Evolutionary conservation across 2,113 vertebrate genomes (phyloP), one percentile per base, ranked within the genome.

Genomic region (Gasterosteus nipponicus): DNA sequence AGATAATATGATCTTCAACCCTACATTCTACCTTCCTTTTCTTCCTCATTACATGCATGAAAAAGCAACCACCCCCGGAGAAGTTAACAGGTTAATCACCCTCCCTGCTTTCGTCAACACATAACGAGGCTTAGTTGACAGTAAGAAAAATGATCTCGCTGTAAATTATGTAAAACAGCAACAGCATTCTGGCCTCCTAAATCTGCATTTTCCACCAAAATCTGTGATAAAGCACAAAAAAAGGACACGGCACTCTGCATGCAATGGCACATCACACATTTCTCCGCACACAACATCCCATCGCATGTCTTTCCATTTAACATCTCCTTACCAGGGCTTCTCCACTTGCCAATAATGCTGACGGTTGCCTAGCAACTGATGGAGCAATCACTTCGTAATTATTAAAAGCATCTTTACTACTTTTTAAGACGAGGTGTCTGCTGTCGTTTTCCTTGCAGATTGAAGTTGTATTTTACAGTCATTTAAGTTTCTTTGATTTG

Each of bases 301-400:
- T 57, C 58, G 60, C 74, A 81, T 26, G 68, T 81, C 62, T 85
- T 63, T 59, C 62, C 67, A 60, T 78, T 61, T 66, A 26, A 62
- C 3, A 80, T 85, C 73, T 77, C 72, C 61, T 54, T 16, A 75
- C 46, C 46, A 69, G 16, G 62, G 62, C 83, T 89, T 47, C 80
- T 89, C 80, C 73, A 86, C 85, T 89, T 77, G 58, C 70, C 78
- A 75, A 77, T 81, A 87, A 91, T 89, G 72, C 84, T 74, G 83
- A 89, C 85, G 82, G 93, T 94, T 94, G 91, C 94, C 84, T 93
- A 90, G 93, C 93, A 94, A 94, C 94, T 62, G 44, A 90, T 82
- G 86, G 85, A 74, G 69, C 78, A 79, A 73, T 77, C 0, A 68
- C 78, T 69, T 87, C 67, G 81, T 78, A 70, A 86, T 91, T 87